A percentile compares a stretch with the other conserved stretches of the same genome.
These are phyloP conservation scores for Dynastes tityus DNA, from an alignment of 2,888 invertebrate genomes.

Conservation along the genomic window DNA sequence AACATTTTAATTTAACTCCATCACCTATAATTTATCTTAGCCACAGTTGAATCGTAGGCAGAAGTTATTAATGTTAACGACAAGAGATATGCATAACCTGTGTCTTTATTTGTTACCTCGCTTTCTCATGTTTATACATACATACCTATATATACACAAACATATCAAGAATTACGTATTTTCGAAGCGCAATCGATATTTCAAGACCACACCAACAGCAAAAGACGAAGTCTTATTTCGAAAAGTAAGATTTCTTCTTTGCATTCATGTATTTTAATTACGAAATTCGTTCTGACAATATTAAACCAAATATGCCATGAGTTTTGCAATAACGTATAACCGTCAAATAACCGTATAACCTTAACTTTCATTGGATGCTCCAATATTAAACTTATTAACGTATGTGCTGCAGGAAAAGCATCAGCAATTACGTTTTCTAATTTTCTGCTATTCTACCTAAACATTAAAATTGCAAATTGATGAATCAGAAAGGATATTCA, in stretches of 20 bases:
- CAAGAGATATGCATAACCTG: slow-evolving; percentile 19
- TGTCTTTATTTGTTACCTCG: slow-evolving; percentile 35
- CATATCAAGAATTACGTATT: neutral
- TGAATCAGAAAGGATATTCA: neutral
- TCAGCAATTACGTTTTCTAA: neutral
- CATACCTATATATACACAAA: neutral
- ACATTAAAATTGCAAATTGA: slow-evolving; percentile 29
- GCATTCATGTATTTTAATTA: neutral
- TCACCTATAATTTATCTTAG: slow-evolving; percentile 58
- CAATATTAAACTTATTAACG: slow-evolving; percentile 1
- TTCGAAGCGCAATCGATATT: too few species aligned
- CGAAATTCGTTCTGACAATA: neutral
- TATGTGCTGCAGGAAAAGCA: neutral
- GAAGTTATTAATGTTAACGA: slow-evolving; percentile 44
- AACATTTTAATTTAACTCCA: slow-evolving; percentile 61
- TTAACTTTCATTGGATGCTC: neutral
- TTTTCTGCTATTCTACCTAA: slow-evolving; percentile 5
- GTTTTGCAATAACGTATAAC: too few species aligned
- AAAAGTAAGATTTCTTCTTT: too few species aligned
- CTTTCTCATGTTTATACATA: slow-evolving; percentile 9
- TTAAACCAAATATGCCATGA: neutral
- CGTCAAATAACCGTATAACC: too few species aligned
- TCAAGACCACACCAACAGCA: too few species aligned
- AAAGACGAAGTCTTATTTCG: too few species aligned
- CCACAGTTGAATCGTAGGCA: slow-evolving; percentile 17